Base-by-base conservation (phyloP, 2,113 vertebrate genomes). In the Chlorocebus sabaeus region DNA sequence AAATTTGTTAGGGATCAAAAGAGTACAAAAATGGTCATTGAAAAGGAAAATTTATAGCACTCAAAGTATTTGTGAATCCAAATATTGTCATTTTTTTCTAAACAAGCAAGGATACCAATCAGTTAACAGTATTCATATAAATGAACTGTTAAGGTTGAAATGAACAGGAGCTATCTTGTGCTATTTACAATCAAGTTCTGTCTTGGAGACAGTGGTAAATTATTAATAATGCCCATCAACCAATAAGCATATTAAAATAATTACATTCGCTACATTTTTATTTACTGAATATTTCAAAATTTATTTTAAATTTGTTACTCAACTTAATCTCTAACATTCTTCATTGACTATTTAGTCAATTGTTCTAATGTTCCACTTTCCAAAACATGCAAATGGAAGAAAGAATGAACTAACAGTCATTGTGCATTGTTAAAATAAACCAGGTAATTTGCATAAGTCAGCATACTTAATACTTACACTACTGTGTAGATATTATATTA, bases 1-100 rank as follows among this genome's bases (percentile, higher is more conserved):
- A 97, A 86, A 96, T 93, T 95, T 93, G 84, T 95, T 98, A 97
- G 98, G 84, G 90, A 64, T 97, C 64, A 84, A 59, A 97, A 97
- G 91, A 97, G 67, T 95, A 98, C 25, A 95, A 43, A 89, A 97
- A 97, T 93, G 90, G 83, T 97, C 96, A 27, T 94, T 96, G 57
- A 40, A 93, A 96, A 89, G 27, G 89, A 96, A 52, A 92, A 75
- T 73, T 73, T 98, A 45, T 18, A 57, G 43, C 45, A 89, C 16
- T 97, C 55, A 90, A 94, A 94, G 91, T 97, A 93, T 81, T 90
- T 91, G 2, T 89, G 35, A 93, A 96, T 52, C 32, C 45, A 94
- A 94, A 87, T 78, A 90, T 73, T 86, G 1, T 81, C 17, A 88
- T 64, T 59, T 64, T 87, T 95, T 93, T 88, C 35, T 90, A 52